Evolutionary conservation across 2,797 vertebrate species (phyloP).

Genomic region (Scomberomorus guttatus): DNA sequence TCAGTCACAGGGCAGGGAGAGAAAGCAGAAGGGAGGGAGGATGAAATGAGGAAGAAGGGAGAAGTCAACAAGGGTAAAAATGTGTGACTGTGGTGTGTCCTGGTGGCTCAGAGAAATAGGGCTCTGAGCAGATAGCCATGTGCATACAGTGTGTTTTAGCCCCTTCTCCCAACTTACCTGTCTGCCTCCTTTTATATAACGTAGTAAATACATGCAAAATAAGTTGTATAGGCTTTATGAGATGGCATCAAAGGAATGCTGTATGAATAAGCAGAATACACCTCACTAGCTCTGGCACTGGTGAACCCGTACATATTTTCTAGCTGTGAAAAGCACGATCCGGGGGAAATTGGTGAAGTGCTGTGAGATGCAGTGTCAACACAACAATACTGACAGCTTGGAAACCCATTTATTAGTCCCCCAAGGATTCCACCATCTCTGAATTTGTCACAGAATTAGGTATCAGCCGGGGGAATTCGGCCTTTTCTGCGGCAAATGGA

Average conservation of each 20-base stretch:
- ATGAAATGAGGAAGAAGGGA: constrained; percentile 31
- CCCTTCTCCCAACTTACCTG: not conserved
- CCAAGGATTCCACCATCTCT: constrained; percentile 56
- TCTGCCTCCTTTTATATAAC: not conserved
- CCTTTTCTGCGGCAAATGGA: constrained; percentile 56
- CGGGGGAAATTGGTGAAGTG: constrained; percentile 56
- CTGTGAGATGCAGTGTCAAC: constrained; percentile 66
- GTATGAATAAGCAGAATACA: constrained; percentile 46
- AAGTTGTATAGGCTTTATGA: constrained; percentile 13
- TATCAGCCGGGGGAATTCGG: constrained; percentile 43
- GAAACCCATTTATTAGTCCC: constrained; percentile 71
- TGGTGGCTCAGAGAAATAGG: constrained; percentile 49
- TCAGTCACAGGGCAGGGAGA: constrained; percentile 75
- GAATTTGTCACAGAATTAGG: constrained; percentile 65
- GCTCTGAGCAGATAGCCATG: not conserved
- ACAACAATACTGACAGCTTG: constrained; percentile 63
- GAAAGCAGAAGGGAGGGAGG: constrained; percentile 48
- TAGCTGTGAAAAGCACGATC: constrained; percentile 44
- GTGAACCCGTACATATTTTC: constrained; percentile 25
- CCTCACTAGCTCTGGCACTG: constrained; percentile 39
- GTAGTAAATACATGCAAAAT: constrained; percentile 16
- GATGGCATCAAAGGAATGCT: constrained; percentile 12
- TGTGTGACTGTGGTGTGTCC: constrained; percentile 40
- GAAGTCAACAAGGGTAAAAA: constrained; percentile 59
- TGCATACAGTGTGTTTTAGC: constrained; percentile 11